Percentiles rank a stretch among this genome's conserved stretches.
Evolutionary conservation across 2,797 vertebrate genomes (phyloP).

Genomic region (Sphaeramia orbicularis): DNA sequence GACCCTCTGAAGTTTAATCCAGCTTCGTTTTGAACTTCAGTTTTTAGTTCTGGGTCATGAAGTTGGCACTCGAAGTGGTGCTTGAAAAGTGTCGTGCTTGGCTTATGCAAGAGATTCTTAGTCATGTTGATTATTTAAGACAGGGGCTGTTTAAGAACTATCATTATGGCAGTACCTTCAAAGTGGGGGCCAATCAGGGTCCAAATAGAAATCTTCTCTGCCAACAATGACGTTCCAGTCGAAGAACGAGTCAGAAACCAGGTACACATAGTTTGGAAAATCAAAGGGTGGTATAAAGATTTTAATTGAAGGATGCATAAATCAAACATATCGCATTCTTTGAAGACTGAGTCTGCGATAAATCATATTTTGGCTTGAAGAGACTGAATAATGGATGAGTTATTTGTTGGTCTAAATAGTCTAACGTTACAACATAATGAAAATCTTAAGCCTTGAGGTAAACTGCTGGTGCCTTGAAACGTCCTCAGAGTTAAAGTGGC

Average conservation of each 20-base stretch:
- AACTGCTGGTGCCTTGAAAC: constrained; percentile 47
- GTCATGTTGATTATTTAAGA: constrained; percentile 56
- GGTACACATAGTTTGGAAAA: constrained; percentile 51
- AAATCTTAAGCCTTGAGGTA: constrained; percentile 49
- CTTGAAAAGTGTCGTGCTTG: constrained; percentile 30
- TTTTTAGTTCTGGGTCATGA: constrained; percentile 13
- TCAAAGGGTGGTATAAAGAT: constrained; percentile 52
- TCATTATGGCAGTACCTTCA: constrained; percentile 63
- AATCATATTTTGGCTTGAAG: constrained; percentile 59
- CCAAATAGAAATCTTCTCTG: constrained; percentile 43
- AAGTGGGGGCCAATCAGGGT: constrained; percentile 60
- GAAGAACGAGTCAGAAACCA: constrained; percentile 54
- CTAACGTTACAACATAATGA: constrained; percentile 44
- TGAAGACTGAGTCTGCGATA: constrained; percentile 50
- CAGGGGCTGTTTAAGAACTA: constrained; percentile 66
- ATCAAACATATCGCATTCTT: constrained; percentile 62
- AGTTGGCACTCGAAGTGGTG: background rate
- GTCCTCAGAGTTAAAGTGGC: constrained; percentile 19
- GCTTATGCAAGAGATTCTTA: constrained; percentile 43
- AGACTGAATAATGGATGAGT: constrained; percentile 58
- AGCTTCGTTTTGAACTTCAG: constrained; percentile 5
- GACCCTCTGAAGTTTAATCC: background rate
- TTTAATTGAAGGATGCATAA: constrained; percentile 70
- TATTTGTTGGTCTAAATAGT: constrained; percentile 59
- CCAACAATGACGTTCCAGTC: constrained; percentile 47